A percentile compares a stretch with the other conserved stretches of the same genome.
Evolutionary conservation across 2,797 vertebrate species (phyloP).

Genomic region (Rhinella marina): DNA sequence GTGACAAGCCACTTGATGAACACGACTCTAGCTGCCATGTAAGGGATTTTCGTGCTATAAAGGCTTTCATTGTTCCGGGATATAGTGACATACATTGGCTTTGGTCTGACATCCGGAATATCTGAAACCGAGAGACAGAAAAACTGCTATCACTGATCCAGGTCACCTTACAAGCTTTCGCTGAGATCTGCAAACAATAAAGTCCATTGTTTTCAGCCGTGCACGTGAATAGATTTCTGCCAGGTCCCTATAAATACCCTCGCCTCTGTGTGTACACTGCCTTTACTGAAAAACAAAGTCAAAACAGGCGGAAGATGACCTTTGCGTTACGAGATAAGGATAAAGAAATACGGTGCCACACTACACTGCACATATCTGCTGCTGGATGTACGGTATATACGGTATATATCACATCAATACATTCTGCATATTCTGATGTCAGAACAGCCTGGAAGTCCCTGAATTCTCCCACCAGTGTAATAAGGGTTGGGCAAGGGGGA

Average conservation of each 20-base stretch:
- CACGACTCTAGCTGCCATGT: conserved; percentile 92
- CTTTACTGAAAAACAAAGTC: conserved; percentile 14
- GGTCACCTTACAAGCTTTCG: conserved; percentile 22
- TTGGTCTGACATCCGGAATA: conserved; percentile 90
- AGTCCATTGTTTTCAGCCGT: background rate
- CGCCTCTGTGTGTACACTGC: background rate
- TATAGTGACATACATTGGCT: conserved; percentile 87
- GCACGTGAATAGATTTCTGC: background rate
- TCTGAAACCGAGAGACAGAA: conserved; percentile 76
- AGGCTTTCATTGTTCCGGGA: conserved; percentile 90
- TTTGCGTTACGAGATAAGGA: background rate
- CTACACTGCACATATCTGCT: no score
- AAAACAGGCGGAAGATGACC: background rate
- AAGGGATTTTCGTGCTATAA: conserved; percentile 94
- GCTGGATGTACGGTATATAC: background rate
- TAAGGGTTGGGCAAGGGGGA: no score
- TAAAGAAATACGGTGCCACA: background rate
- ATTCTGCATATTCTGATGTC: background rate
- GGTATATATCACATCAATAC: background rate
- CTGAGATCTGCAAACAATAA: conserved; percentile 10
- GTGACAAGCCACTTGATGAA: conserved; percentile 99
- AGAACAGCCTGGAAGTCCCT: background rate
- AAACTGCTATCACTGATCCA: background rate
- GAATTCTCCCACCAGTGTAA: background rate
- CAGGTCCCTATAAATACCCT: conserved; percentile 20